These are phyloP conservation scores for Ochotona curzoniae DNA, from an alignment of 2,113 vertebrate genomes.

Conservation along the genomic window DNA sequence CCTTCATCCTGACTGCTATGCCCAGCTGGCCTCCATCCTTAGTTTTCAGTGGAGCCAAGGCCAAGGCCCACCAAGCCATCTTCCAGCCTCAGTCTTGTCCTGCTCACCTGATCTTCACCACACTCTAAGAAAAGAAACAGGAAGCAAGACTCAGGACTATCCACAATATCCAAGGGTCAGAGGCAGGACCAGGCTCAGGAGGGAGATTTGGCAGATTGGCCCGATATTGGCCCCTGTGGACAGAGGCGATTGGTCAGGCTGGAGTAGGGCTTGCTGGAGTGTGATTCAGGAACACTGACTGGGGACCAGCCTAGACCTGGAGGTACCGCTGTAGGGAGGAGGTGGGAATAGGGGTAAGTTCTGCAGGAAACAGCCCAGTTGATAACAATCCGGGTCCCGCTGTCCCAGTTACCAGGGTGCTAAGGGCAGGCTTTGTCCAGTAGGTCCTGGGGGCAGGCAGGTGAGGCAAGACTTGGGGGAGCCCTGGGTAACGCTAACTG, in stretches of 20 bases:
- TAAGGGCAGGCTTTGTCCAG: background rate
- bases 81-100: background rate
- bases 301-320: background rate
- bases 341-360: background rate
- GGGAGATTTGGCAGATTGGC: background rate
- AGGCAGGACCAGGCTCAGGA: background rate
- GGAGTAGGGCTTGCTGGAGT: background rate
- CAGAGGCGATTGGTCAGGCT: background rate
- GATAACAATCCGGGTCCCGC: background rate
- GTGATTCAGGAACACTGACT: background rate
- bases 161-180: background rate
- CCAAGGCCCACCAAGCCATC: background rate
- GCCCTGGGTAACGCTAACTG: background rate
- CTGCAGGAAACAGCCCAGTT: background rate
- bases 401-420: background rate
- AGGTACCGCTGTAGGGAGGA: background rate
- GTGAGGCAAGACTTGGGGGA: background rate
- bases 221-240: fast-evolving
- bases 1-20: background rate
- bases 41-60: background rate
- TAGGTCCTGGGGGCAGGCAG: background rate
- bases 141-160: background rate
- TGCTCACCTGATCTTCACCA: background rate
- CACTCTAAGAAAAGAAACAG: background rate
- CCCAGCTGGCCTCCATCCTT: background rate